Conservation (phyloP, 2,113 vertebrate species). For the Solea senegalensis region DNA sequence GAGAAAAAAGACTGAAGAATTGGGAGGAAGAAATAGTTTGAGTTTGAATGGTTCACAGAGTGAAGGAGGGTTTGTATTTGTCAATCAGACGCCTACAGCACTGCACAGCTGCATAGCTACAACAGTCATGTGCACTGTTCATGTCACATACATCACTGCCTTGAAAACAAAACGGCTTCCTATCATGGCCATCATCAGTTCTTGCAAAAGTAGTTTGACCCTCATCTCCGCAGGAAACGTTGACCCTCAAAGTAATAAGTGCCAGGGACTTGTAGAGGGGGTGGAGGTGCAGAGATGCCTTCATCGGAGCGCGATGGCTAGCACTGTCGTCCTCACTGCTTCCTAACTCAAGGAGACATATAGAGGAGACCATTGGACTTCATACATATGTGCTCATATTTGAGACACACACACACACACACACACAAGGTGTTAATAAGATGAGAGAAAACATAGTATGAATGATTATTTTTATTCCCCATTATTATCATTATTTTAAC, state of each 20-base stretch:
- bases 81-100: too few species aligned
- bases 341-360: constrained; percentile 87
- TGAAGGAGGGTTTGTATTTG: too few species aligned
- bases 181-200: not conserved
- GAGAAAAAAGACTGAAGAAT: constrained; percentile 2
- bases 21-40: not conserved
- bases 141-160: not conserved
- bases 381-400: constrained; percentile 48
- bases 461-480: constrained; percentile 19
- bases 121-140: not conserved
- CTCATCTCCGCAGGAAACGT: constrained; percentile 73
- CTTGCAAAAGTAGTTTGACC: constrained; percentile 50
- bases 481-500: constrained; percentile 56
- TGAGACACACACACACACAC: constrained; percentile 13
- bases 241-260: constrained; percentile 87
- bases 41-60: not conserved
- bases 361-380: constrained; percentile 77
- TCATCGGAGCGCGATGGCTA: constrained; percentile 81
- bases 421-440: constrained; percentile 5
- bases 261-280: constrained; percentile 77
- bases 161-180: constrained; percentile 19
- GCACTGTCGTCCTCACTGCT: constrained; percentile 83
- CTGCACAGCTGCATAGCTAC: not conserved
- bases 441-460: constrained; percentile 17
- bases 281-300: constrained; percentile 79